Evolutionary conservation across 2,888 invertebrate species (phyloP), one percentile per base, ranked within the genome.

Genomic region (Candidula unifasciata): DNA sequence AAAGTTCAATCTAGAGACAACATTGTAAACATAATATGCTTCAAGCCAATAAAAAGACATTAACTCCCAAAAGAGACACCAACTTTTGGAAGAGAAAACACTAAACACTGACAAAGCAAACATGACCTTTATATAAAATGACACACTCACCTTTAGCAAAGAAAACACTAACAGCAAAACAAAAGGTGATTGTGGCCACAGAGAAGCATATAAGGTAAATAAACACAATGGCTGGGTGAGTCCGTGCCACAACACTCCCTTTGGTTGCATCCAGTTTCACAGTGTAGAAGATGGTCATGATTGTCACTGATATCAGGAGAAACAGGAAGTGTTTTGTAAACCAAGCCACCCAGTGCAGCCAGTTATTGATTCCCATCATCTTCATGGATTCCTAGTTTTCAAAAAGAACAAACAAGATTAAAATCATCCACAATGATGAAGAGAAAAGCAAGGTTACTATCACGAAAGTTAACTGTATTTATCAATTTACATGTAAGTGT

Each of bases 261-360:
- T 89, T 89, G 30, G 87, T 86, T 24, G 85, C 66, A 73, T 86
- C 86, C 13, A 92, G 86, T 2, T 85, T 73, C 21, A 93, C 83
- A 77, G 90, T 90, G 85, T 92, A 88, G 88, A 93, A 89, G n/a
- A 93, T 57, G 0, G 93, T 93, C 87, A 94, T 94, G 30, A 94
- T 86, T 13, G 95, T 89, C 0, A 95, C 94, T 0, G 96, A 95
- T 54, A 96, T 90, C 0, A 95, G 88, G 82, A 96, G 94, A 91
- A 96, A 96, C 8, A 96, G 88, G 88, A 97, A 95, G 80, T 96
- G 96, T 91, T 97, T 96, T 57, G 96, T 94, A 93, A 97, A 97
- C 97, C 97, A 97, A 2, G 97, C 96, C 0, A 95, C 93, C 97
- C 97, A 97, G 91, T 97, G 96, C 88, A 97, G 94, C 95, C 96